phyloP scores from a whole-genome alignment of 2,797 vertebrate species.

The Lacerta agilis region DNA sequence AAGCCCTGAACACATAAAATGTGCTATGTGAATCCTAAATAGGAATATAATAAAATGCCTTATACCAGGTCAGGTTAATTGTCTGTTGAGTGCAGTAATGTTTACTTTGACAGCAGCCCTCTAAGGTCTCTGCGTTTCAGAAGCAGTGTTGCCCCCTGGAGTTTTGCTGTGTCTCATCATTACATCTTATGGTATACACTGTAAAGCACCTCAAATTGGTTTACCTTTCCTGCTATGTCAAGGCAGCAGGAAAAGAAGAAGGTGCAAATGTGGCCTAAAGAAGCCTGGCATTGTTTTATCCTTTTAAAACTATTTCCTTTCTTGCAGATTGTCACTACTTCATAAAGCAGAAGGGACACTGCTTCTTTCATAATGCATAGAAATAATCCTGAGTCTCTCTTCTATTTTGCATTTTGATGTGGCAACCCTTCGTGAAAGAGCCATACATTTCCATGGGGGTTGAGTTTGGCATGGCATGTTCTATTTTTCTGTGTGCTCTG shows the following conservation, averaged over 20 bases:
- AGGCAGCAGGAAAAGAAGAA: not conserved
- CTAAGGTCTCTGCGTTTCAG: not conserved
- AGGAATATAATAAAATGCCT: too few species aligned
- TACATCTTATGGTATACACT: not conserved
- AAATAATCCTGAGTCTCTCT: conserved; percentile 13
- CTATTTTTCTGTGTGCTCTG: too few species aligned
- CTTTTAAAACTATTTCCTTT: not conserved
- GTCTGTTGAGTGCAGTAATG: too few species aligned
- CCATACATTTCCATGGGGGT: conserved; percentile 4
- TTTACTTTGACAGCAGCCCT: too few species aligned
- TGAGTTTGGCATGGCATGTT: conserved; percentile 2
- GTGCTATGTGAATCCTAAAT: too few species aligned
- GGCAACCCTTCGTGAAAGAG: not conserved
- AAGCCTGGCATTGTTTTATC: not conserved
- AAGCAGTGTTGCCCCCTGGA: not conserved
- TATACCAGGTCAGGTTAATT: too few species aligned
- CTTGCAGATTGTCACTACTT: not conserved
- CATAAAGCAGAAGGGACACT: not conserved
- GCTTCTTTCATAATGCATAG: not conserved
- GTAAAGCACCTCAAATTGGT: too few species aligned
- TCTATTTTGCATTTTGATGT: conserved; percentile 6
- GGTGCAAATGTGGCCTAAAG: not conserved
- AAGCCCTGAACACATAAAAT: too few species aligned
- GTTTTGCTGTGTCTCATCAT: not conserved
- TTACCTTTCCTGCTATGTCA: not conserved